A percentile compares a stretch with the other conserved stretches of the same genome.
Evolutionary conservation across 2,888 invertebrate genomes (phyloP).

Genomic region (Campoplex nolae): DNA sequence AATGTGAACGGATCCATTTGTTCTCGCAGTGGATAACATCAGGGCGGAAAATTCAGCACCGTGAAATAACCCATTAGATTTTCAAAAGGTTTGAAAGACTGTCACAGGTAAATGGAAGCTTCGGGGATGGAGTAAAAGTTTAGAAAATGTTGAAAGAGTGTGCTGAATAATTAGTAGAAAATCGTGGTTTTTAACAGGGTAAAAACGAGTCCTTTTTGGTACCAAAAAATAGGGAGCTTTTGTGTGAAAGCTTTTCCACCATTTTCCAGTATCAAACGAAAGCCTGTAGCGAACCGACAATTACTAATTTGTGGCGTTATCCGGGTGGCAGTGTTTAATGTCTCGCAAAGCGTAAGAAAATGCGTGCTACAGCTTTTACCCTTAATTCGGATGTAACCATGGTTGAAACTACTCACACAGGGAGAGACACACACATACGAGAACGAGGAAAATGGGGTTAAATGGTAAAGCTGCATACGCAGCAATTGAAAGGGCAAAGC

Average conservation of each 20-base stretch:
- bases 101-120: background rate
- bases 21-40: background rate
- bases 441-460: slow-evolving; percentile 25
- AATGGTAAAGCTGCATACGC: slow-evolving; percentile 34
- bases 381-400: background rate
- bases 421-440: background rate
- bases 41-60: background rate
- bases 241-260: background rate
- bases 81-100: slow-evolving; percentile 3
- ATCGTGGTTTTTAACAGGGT: slow-evolving; percentile 2
- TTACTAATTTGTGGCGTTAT: slow-evolving; percentile 55
- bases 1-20: background rate
- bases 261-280: slow-evolving; percentile 3
- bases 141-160: background rate
- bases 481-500: slow-evolving; percentile 32
- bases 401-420: background rate
- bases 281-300: slow-evolving; percentile 40
- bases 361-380: slow-evolving; percentile 7
- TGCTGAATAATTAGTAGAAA: slow-evolving; percentile 9
- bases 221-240: slow-evolving; percentile 6
- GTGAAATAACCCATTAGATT: slow-evolving; percentile 2
- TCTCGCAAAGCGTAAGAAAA: slow-evolving; percentile 44
- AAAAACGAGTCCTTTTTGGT: background rate
- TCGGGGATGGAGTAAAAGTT: background rate
- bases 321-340: slow-evolving; percentile 35